A percentile compares a stretch with the other conserved stretches of the same genome.
These are phyloP conservation scores for Parochlus steinenii DNA, from an alignment of 2,888 invertebrate species.

Conservation along the genomic window DNA sequence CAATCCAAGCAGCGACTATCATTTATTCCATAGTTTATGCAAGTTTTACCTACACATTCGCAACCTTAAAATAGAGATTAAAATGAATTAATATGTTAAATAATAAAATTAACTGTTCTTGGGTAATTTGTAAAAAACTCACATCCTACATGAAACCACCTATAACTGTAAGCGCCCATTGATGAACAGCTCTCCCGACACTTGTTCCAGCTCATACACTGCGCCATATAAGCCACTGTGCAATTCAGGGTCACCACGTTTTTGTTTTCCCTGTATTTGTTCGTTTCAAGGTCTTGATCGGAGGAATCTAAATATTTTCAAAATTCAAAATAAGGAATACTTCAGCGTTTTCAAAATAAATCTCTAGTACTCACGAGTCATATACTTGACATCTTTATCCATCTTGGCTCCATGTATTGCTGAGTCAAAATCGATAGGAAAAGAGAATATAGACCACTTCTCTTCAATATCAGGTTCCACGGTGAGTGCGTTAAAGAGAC, in stretches of 20 bases:
- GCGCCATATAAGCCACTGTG: conserved; percentile 78
- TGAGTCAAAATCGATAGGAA: conserved; percentile 56
- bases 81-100: conserved; percentile 33
- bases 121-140: too few species aligned
- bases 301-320: conserved; percentile 38
- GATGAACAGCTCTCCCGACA: conserved; percentile 67
- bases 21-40: conserved; percentile 77
- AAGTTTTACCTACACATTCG: conserved; percentile 77
- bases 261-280: conserved; percentile 23
- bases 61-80: conserved; percentile 93
- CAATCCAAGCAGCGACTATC: conserved; percentile 59
- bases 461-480: conserved; percentile 63
- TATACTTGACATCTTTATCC: conserved; percentile 53
- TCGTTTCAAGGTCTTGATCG: conserved; percentile 45
- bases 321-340: not conserved
- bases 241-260: conserved; percentile 65
- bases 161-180: conserved; percentile 33
- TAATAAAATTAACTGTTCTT: too few species aligned
- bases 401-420: conserved; percentile 44
- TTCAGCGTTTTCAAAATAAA: conserved; percentile 12
- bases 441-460: conserved; percentile 74
- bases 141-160: conserved; percentile 94
- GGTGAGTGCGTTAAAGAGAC: conserved; percentile 67
- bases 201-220: conserved; percentile 77
- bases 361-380: conserved; percentile 43